Base-by-base conservation (phyloP, 2,113 vertebrate species). In the Catharus minimus region DNA sequence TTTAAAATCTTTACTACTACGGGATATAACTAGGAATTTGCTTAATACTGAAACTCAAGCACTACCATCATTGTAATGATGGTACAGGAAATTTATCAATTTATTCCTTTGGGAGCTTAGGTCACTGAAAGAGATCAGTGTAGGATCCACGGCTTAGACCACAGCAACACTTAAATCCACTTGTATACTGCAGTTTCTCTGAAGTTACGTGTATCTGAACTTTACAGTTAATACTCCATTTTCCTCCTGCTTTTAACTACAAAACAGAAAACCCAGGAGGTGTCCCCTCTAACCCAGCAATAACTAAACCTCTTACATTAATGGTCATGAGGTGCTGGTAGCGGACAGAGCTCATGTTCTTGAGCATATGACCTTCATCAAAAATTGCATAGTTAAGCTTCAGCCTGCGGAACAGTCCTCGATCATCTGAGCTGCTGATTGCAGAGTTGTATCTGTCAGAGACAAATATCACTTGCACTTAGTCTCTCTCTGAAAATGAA, bases 341-440 rank as follows among this genome's bases (percentile, higher is more conserved):
- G 82, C 99, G 99, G 57, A 98, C 84, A 7, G 98, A 97, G 92
- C 98, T 98, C 99, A 99, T 99, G 89, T 99, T 99, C 97, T 99
- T 99, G 86, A 99, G 96, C 99, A 99, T 99, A 85, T 99, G 99
- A 55, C 99, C 99, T 96, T 99, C 99, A 94, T 99, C 99, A 91
- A 99, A 99, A 82, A 99, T 97, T 7, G 99, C 99, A 53, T 98
- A 99, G 91, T 98, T 97, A 78, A 99, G 96, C 60, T 90, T 98
- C 72, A 99, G 91, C 38, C 96, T 98, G 27, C 98, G 98, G 93
- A 99, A 99, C 16, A 99, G 97, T 78, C 98, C 97, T 32, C 99
- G 98, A 91, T 99, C 99, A 20, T 95, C 97, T 13, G 98, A 97
- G 67, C 98, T 99, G 86, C 99, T 99, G 66, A 99, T 98, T 60